Evolutionary conservation across 2,888 invertebrate species (phyloP).

Genomic region (Fissipunctia ypsillon): DNA sequence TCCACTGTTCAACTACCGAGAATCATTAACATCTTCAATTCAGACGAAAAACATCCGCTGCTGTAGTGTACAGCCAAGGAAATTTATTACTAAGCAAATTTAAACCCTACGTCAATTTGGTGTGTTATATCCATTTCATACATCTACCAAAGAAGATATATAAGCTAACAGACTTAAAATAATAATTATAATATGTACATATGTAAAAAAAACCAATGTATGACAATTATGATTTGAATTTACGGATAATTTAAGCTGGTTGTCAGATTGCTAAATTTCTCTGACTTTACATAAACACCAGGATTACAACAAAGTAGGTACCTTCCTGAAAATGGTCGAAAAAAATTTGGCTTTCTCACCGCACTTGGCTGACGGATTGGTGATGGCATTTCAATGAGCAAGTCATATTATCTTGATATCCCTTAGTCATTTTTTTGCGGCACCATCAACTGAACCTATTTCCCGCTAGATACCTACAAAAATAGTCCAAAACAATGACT

Average conservation of each 20-base stretch:
- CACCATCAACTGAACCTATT: background rate
- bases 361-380: too few species aligned
- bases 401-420: background rate
- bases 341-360: background rate
- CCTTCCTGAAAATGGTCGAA: too few species aligned
- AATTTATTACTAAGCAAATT: background rate
- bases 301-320: too few species aligned
- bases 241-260: background rate
- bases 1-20: background rate
- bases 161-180: too few species aligned
- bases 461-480: background rate
- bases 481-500: slow-evolving; percentile 22
- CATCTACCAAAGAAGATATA: too few species aligned
- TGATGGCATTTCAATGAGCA: background rate
- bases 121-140: background rate
- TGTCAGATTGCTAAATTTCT: background rate
- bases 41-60: background rate
- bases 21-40: background rate
- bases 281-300: background rate
- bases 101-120: background rate
- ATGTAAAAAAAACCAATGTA: too few species aligned
- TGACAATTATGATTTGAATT: background rate
- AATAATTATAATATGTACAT: too few species aligned
- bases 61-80: too few species aligned
- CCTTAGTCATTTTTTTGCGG: background rate